These are phyloP conservation scores for Urocolius indicus DNA, from an alignment of 2,113 vertebrate genomes.

Conservation along the genomic window DNA sequence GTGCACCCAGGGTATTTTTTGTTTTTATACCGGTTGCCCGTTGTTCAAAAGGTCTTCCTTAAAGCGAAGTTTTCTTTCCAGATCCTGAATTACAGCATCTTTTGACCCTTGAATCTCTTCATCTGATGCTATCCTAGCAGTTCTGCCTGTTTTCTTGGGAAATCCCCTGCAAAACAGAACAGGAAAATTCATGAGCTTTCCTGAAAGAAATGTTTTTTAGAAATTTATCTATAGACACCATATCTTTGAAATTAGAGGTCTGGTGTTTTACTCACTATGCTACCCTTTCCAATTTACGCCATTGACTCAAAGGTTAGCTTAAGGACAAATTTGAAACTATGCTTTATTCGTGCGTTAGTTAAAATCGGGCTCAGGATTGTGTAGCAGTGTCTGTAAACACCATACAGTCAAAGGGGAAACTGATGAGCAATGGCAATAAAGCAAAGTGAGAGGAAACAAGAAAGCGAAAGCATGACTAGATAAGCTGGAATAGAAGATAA, in stretches of 20 bases:
- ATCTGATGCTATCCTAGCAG: conserved; percentile 88
- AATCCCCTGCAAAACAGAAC: conserved; percentile 82
- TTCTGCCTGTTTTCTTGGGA: conserved; percentile 86
- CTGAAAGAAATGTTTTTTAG: neutral
- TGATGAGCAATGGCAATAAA: neutral
- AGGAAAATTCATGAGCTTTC: neutral
- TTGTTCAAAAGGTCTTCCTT: conserved; percentile 97
- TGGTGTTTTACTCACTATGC: neutral
- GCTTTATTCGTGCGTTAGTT: neutral
- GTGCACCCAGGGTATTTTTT: neutral
- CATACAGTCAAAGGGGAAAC: neutral
- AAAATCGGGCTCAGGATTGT: neutral
- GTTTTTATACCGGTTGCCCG: conserved; percentile 84
- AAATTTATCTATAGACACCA: neutral
- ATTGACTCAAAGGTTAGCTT: neutral
- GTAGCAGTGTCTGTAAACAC: neutral
- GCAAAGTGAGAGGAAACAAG: neutral
- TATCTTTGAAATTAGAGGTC: neutral
- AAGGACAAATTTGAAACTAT: neutral
- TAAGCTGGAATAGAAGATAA: neutral
- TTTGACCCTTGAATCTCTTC: conserved; percentile 98
- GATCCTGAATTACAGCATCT: conserved; percentile 96
- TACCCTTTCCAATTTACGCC: neutral
- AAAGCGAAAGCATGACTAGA: conserved; percentile 10
- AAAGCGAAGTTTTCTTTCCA: conserved; percentile 97